Conservation (phyloP, 2,797 vertebrate genomes). For the Chelidonichthys spinosus region DNA sequence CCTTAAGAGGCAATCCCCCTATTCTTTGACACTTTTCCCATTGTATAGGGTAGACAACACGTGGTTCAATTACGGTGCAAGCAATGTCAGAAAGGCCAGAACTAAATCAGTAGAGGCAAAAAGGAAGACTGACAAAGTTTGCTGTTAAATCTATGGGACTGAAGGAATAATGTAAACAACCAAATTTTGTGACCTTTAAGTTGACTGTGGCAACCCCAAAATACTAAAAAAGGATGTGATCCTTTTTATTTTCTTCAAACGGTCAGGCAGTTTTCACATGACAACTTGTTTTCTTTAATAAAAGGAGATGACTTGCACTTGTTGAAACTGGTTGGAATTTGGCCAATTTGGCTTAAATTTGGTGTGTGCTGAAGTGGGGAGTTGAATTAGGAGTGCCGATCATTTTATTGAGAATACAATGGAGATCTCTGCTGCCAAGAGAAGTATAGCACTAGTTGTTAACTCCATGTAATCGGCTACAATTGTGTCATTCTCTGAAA, state of each 20-base stretch:
- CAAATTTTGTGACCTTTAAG: neutral
- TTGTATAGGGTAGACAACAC: slow-evolving; percentile 66
- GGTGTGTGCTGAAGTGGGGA: neutral
- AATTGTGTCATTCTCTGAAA: slow-evolving; percentile 22
- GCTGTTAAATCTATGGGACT: neutral
- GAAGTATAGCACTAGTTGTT: neutral
- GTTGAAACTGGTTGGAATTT: neutral
- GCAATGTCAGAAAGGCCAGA: slow-evolving; percentile 62
- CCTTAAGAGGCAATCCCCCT: slow-evolving; percentile 55
- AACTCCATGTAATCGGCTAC: neutral
- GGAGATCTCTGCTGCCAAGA: neutral
- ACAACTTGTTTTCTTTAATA: slow-evolving; percentile 23
- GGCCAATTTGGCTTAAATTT: neutral
- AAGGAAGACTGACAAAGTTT: slow-evolving; percentile 20
- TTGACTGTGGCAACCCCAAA: too few relatives aligned
- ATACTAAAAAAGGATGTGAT: too few relatives aligned
- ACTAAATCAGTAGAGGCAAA: slow-evolving; percentile 33
- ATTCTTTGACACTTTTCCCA: slow-evolving; percentile 64
- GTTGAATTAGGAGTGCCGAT: neutral
- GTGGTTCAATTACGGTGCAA: slow-evolving; percentile 57
- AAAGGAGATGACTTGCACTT: neutral
- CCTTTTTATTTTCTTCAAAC: too few relatives aligned
- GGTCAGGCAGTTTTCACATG: slow-evolving; percentile 16
- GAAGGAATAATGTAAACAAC: neutral
- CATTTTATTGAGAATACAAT: neutral